These are phyloP conservation scores for Moxostoma hubbsi DNA, from an alignment of 2,797 vertebrate species.

Conservation along the genomic window DNA sequence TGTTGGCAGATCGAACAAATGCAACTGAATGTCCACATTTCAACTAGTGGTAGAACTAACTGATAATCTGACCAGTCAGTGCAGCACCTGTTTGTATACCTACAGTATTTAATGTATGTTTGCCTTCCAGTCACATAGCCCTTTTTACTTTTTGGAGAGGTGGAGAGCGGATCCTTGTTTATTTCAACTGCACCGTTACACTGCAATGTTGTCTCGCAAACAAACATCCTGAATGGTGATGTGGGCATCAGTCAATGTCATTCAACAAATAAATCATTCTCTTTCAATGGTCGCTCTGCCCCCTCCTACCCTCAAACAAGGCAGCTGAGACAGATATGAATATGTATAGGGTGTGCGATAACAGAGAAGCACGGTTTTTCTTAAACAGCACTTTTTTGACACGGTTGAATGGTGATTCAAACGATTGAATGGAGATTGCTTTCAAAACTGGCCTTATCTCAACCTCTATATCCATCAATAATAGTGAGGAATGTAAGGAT, in stretches of 20 bases:
- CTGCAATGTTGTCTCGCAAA: slow-evolving; percentile 55
- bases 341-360: slow-evolving; percentile 60
- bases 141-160: slow-evolving; percentile 13
- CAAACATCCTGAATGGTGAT: slow-evolving; percentile 59
- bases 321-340: slow-evolving; percentile 65
- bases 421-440: slow-evolving; percentile 37
- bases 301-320: slow-evolving; percentile 31
- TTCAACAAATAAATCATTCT: slow-evolving; percentile 67
- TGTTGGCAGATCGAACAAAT: no score
- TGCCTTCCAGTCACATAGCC: neutral
- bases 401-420: slow-evolving; percentile 18
- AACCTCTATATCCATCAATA: slow-evolving; percentile 67
- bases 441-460: slow-evolving; percentile 38
- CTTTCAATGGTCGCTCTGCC: slow-evolving; percentile 10
- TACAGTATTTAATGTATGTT: neutral
- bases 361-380: slow-evolving; percentile 48
- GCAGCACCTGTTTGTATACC: neutral
- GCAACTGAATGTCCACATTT: no score
- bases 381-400: slow-evolving; percentile 41
- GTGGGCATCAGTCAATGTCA: slow-evolving; percentile 68
- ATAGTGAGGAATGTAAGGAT: slow-evolving; percentile 64
- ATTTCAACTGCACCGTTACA: slow-evolving; percentile 3
- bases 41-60: no score
- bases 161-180: slow-evolving; percentile 15
- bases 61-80: no score